Base-by-base conservation (phyloP, 1,140 invertebrate species). In the Drosophila truncata region DNA sequence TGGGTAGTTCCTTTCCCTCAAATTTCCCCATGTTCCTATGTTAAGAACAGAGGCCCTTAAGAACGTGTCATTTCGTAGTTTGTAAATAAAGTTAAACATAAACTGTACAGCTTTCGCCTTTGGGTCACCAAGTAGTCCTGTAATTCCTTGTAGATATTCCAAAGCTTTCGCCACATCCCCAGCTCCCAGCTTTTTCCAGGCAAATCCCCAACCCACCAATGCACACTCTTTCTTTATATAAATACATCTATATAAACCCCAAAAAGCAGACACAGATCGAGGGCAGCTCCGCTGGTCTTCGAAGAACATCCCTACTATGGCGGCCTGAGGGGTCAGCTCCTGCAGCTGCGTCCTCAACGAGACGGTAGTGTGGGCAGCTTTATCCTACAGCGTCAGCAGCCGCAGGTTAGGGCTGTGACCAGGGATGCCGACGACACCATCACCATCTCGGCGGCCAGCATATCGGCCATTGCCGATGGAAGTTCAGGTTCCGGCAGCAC, bases 241-340 rank as follows among this genome's bases (percentile, higher is more conserved):
- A 78, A 55, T 39, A 27, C 41, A n/a, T 78, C 44, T 71, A 7
- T 49, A 10, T 49, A 9, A 80, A 82, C 77, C 63, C 78, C 20
- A 79, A 94, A 37, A 77, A 69, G 55, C 80, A 88, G 85, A 90
- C 85, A 88, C 78, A 88, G 85, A 84, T 83, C 84, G 47, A 23
- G 58, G 59, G 44, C 59, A 10, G 77, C 50, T 54, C 84, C 85
- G 20, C 62, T 78, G 42, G 64, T 81, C 83, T 77, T 69, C 55
- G 83, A 86, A 71, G 80, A 86, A 42, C 80, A 77, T 29, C 84
- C 83, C n/a, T 96, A 95, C 90, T 96, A 96, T 78, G 96, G 96
- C 5, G 95, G 95, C 25, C 94, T 94, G 0, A 95, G 95, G 77
- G 95, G 96, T 3, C 79, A 85, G 44, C 47, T 85, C 16, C 41